Conservation (phyloP, 1,140 invertebrate genomes). For the Drosophila fuyamai region DNA sequence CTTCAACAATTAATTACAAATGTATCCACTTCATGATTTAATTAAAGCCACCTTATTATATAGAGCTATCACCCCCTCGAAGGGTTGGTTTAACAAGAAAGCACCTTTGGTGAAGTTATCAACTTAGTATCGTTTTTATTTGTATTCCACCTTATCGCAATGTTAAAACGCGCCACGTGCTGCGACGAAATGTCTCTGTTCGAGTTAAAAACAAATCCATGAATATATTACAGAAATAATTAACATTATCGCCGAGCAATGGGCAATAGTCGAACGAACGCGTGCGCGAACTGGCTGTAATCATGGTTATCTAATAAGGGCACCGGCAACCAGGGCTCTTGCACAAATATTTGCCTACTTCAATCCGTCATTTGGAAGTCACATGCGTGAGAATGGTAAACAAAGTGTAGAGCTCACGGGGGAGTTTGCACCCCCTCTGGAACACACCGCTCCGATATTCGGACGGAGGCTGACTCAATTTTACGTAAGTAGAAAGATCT, state of each 20-base stretch:
- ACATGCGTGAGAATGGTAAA: conserved; percentile 85
- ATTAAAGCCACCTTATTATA: conserved; percentile 27
- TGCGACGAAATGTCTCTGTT: conserved; percentile 53
- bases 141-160: conserved; percentile 55
- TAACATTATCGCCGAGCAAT: conserved; percentile 69
- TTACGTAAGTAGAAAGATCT: conserved; percentile 60
- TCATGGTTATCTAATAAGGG: conserved; percentile 81
- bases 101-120: conserved; percentile 21
- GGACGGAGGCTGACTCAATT: conserved; percentile 57
- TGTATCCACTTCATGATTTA: background rate
- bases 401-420: conserved; percentile 39
- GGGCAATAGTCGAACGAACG: conserved; percentile 58
- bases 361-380: conserved; percentile 85
- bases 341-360: conserved; percentile 82
- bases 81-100: conserved; percentile 15
- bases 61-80: conserved; percentile 15
- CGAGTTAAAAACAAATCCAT: conserved; percentile 58
- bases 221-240: conserved; percentile 82
- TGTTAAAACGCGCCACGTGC: conserved; percentile 74
- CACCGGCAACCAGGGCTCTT: conserved; percentile 60
- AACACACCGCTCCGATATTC: background rate
- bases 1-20: no score
- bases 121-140: conserved; percentile 35
- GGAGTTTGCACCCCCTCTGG: conserved; percentile 1
- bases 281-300: conserved; percentile 33